These are phyloP conservation scores for Sylvietta virens DNA, from an alignment of 2,113 vertebrate species.

Conservation along the genomic window DNA sequence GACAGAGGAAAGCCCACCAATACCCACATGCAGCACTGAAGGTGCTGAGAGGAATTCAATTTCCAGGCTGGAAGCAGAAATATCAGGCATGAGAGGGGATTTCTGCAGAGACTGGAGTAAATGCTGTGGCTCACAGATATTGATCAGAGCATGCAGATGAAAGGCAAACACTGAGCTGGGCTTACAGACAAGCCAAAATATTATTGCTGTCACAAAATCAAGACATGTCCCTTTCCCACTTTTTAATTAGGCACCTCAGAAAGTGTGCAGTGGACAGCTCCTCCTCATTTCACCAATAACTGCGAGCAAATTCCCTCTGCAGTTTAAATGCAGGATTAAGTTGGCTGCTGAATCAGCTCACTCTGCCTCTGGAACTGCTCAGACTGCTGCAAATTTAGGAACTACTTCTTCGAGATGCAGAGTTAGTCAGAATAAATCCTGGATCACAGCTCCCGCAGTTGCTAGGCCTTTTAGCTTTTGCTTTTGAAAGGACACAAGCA, in stretches of 20 bases:
- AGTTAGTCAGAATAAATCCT: slow-evolving; percentile 38
- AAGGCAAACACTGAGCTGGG: slow-evolving; percentile 13
- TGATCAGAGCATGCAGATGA: slow-evolving; percentile 39
- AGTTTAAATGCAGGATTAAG: slow-evolving; percentile 26
- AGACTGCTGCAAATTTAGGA: background rate
- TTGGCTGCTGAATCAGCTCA: slow-evolving; percentile 41
- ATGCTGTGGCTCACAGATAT: slow-evolving; percentile 13
- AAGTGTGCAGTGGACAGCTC: background rate
- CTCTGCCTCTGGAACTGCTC: background rate
- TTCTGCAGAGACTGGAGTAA: background rate
- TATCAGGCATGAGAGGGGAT: background rate
- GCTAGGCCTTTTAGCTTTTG: background rate
- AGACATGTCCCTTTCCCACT: background rate
- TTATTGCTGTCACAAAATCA: slow-evolving; percentile 9
- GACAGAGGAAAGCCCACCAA: background rate
- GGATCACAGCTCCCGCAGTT: background rate
- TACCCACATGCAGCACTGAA: background rate
- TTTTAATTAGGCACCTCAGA: slow-evolving; percentile 9
- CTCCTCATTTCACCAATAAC: background rate
- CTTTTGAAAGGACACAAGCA: background rate
- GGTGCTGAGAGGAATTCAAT: background rate
- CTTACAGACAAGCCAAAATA: background rate
- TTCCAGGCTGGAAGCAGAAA: background rate
- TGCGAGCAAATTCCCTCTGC: background rate
- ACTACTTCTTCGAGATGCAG: background rate